Evolutionary conservation across 2,113 vertebrate genomes (phyloP).

Genomic region (Felis chaus): DNA sequence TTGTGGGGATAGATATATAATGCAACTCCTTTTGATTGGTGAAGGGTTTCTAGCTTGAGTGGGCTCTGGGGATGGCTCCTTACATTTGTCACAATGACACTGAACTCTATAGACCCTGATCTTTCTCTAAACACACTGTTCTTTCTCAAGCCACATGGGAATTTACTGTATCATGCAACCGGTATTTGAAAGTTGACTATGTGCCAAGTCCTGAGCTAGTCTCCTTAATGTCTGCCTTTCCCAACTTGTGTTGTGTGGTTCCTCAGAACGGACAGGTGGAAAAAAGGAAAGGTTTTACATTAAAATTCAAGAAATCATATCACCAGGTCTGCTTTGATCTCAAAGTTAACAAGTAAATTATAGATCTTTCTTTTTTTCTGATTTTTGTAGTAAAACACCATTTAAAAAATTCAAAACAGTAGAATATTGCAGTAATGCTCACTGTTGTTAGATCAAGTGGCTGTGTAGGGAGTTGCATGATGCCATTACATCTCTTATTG

Average conservation of each 20-base stretch:
- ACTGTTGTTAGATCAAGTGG: background rate
- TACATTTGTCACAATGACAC: background rate
- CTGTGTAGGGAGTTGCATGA: background rate
- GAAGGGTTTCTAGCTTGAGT: background rate
- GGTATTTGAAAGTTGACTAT: background rate
- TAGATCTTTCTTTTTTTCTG: background rate
- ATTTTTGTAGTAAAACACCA: background rate
- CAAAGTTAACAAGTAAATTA: background rate
- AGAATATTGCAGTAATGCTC: background rate
- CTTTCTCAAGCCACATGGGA: background rate
- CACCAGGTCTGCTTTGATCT: background rate
- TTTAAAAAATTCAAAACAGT: background rate
- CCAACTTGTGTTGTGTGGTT: background rate
- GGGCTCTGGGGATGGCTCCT: background rate
- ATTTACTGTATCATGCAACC: background rate
- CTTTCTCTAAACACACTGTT: background rate
- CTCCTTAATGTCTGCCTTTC: background rate
- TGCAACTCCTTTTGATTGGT: background rate
- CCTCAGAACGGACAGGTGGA: background rate
- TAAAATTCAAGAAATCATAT: background rate
- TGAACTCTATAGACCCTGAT: background rate
- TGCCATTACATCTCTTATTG: background rate
- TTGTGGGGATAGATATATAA: fast-evolving
- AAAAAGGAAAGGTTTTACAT: background rate
- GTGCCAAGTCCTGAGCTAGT: background rate